phyloP scores from a whole-genome alignment of 1,140 invertebrate species.

The Leptonema lineaticorne region DNA sequence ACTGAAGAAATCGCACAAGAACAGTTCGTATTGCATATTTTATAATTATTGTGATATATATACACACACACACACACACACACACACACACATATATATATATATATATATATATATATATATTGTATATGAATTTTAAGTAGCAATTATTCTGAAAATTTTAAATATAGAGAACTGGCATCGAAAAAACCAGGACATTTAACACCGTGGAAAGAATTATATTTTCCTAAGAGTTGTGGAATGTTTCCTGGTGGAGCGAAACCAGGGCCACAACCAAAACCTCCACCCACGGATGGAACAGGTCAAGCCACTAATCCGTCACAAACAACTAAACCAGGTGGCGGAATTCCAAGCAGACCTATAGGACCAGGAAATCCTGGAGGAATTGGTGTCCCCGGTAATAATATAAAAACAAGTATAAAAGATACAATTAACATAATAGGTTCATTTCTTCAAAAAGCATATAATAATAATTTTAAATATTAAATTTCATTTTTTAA shows the following conservation, averaged over 20 bases:
- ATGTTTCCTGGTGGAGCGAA: constrained; percentile 47
- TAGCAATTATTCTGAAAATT: background rate
- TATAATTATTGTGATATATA: no score
- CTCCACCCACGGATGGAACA: constrained; percentile 40
- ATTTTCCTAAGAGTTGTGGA: constrained; percentile 64
- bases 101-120: no score
- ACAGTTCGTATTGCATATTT: no score
- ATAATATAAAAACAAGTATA: no score
- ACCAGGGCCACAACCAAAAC: constrained; percentile 30
- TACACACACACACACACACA: no score
- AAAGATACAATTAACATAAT: no score
- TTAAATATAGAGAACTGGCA: constrained; percentile 43
- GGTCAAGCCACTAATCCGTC: constrained; percentile 33
- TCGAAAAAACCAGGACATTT: constrained; percentile 57
- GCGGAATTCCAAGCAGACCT: background rate
- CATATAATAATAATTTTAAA: no score
- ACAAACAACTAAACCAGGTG: constrained; percentile 19
- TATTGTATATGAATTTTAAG: no score
- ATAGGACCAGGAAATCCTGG: constrained; percentile 6
- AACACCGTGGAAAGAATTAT: constrained; percentile 61
- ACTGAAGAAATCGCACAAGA: constrained; percentile 5
- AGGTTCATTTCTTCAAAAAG: no score
- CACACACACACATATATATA: no score
- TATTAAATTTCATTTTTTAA: no score
- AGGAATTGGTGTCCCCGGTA: background rate